phyloP scores from a whole-genome alignment of 2,888 invertebrate genomes.

The Sinopyrophorus schimmeli region DNA sequence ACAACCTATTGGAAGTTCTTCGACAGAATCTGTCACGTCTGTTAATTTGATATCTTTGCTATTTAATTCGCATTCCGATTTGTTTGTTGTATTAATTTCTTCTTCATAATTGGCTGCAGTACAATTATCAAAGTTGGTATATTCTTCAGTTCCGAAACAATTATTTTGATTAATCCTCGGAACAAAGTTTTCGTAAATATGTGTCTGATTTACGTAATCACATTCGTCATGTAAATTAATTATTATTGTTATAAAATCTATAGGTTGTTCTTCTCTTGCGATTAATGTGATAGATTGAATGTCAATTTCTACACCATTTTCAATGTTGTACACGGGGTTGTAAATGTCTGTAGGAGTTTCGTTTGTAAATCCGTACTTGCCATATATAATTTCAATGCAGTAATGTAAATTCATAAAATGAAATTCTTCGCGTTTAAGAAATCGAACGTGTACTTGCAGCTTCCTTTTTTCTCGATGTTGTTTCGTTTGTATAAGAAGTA shows the following conservation, averaged over 20 bases:
- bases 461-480: constrained; percentile 6
- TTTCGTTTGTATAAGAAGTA: constrained; percentile 28
- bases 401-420: constrained; percentile 13
- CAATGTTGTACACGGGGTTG: constrained; percentile 23
- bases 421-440: constrained; percentile 10
- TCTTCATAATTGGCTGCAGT: no score
- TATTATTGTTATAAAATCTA: not conserved
- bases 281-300: constrained; percentile 19
- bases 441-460: constrained; percentile 22
- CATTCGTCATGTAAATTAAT: no score
- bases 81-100: no score
- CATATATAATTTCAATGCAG: constrained; percentile 19
- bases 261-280: not conserved
- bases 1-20: no score
- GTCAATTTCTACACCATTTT: constrained; percentile 25
- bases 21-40: not conserved
- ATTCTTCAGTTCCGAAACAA: no score
- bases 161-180: no score
- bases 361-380: constrained; percentile 25
- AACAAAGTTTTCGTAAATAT: no score
- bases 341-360: constrained; percentile 14
- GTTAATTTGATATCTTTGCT: no score
- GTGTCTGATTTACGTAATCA: no score
- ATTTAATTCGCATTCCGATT: not conserved
- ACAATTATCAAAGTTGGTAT: no score